phyloP scores from a whole-genome alignment of 92 coral and sea anemone species.

The Meandrina meandrites region DNA sequence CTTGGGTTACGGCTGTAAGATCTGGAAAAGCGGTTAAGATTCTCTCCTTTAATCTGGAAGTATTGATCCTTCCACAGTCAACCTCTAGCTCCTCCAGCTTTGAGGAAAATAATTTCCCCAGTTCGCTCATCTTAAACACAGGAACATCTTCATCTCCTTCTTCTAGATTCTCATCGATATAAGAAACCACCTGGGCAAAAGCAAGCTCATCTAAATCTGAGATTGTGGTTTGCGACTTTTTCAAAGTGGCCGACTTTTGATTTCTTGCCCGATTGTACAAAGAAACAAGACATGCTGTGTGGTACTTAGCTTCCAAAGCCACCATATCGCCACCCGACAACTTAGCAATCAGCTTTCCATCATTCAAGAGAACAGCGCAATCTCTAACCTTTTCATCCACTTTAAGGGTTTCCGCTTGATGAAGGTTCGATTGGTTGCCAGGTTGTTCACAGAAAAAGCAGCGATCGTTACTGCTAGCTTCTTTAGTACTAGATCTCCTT shows the following conservation, averaged over 20 bases:
- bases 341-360: conserved; percentile 54
- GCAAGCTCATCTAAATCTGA: neutral
- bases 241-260: conserved; percentile 22
- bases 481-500: conserved; percentile 27
- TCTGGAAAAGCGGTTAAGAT: conserved; percentile 32
- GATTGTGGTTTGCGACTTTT: conserved; percentile 17
- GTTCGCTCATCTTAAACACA: conserved; percentile 28
- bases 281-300: conserved; percentile 41
- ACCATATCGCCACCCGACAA: conserved; percentile 51
- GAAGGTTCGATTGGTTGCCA: conserved; percentile 47
- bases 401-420: conserved; percentile 35
- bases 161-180: conserved; percentile 32
- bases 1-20: conserved; percentile 22
- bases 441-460: conserved; percentile 49
- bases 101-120: conserved; percentile 22
- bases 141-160: conserved; percentile 31
- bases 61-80: conserved; percentile 30
- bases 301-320: conserved; percentile 58
- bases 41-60: conserved; percentile 45
- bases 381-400: conserved; percentile 52
- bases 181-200: conserved; percentile 43
- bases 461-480: conserved; percentile 4
- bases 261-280: conserved; percentile 46
- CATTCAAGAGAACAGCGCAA: conserved; percentile 56
- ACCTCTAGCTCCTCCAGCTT: conserved; percentile 39